phyloP scores from a whole-genome alignment of 2,888 invertebrate species.

The Andricus quercusramuli region DNA sequence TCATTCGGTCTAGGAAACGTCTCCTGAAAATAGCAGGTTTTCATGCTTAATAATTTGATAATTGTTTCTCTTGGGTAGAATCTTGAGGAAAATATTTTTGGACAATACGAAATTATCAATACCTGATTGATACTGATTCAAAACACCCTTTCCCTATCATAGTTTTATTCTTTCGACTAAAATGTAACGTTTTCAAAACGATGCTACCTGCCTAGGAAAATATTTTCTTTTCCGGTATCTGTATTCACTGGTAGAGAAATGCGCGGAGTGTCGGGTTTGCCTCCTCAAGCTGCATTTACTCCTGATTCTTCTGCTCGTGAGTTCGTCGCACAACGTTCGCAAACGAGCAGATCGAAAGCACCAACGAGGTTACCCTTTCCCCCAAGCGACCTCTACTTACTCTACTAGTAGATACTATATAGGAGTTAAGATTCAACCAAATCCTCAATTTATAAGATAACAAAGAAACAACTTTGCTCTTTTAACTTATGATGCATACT shows the following conservation, averaged over 20 bases:
- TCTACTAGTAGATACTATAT: no score
- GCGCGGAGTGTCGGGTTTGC: not conserved
- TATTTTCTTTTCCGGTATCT: not conserved
- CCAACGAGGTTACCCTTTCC: not conserved
- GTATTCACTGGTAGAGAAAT: not conserved
- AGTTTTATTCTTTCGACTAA: no score
- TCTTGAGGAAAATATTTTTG: no score
- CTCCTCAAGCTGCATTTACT: constrained; percentile 51
- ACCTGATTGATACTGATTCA: no score
- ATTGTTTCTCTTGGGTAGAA: no score
- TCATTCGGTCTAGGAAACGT: no score
- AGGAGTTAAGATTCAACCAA: not conserved
- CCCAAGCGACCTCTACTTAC: not conserved
- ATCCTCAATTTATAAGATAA: not conserved
- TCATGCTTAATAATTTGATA: no score
- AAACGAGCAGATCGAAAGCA: constrained; percentile 46
- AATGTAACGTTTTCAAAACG: no score
- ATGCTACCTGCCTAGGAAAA: no score
- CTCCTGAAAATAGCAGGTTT: no score
- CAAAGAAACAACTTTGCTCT: not conserved
- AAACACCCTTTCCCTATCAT: no score
- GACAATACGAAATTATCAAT: no score
- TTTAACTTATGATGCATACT: not conserved
- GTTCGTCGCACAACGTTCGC: constrained; percentile 69
- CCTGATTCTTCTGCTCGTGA: constrained; percentile 62